These are phyloP conservation scores for Panorpa germanica DNA, from an alignment of 2,888 invertebrate species.

Conservation along the genomic window DNA sequence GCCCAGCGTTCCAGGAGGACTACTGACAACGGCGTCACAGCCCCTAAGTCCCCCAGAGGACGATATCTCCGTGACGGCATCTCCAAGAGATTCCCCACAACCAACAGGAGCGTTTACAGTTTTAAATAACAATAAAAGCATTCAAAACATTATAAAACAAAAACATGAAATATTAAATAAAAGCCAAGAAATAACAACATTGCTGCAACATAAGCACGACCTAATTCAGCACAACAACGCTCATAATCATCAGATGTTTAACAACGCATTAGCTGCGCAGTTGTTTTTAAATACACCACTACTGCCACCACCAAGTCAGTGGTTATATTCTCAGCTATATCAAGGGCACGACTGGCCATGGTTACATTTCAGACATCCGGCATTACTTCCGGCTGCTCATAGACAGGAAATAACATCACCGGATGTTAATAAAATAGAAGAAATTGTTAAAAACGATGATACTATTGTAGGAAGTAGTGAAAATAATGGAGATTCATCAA, in stretches of 20 bases:
- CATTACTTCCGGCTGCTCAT: slow-evolving; percentile 14
- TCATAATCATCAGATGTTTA: slow-evolving; percentile 27
- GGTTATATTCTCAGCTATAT: slow-evolving; percentile 61
- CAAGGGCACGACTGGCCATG: slow-evolving; percentile 46
- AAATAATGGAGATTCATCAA: slow-evolving; percentile 17
- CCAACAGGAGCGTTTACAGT: too few relatives aligned
- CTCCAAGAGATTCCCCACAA: slow-evolving; percentile 17
- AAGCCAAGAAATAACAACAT: slow-evolving; percentile 28
- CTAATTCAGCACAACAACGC: slow-evolving; percentile 18
- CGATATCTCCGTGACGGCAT: slow-evolving; percentile 44
- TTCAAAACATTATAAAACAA: slow-evolving; percentile 17
- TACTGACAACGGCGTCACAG: slow-evolving; percentile 27
- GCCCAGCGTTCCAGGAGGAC: slow-evolving; percentile 20
- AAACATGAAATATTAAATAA: slow-evolving; percentile 25
- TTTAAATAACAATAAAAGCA: slow-evolving; percentile 20
- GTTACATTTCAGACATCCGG: slow-evolving; percentile 30
- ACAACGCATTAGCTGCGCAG: slow-evolving; percentile 44
- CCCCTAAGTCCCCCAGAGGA: slow-evolving; percentile 35
- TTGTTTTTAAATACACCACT: slow-evolving; percentile 56
- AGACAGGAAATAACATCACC: slow-evolving; percentile 15
- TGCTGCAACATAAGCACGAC: slow-evolving; percentile 20
- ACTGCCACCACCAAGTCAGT: slow-evolving; percentile 56
- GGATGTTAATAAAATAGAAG: slow-evolving; percentile 16
- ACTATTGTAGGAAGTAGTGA: slow-evolving; percentile 6
- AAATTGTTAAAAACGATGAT: slow-evolving; percentile 12